Percentiles rank a stretch among this genome's conserved stretches.
Conservation (phyloP, 2,113 vertebrate species). For the Lanius collurio region DNA sequence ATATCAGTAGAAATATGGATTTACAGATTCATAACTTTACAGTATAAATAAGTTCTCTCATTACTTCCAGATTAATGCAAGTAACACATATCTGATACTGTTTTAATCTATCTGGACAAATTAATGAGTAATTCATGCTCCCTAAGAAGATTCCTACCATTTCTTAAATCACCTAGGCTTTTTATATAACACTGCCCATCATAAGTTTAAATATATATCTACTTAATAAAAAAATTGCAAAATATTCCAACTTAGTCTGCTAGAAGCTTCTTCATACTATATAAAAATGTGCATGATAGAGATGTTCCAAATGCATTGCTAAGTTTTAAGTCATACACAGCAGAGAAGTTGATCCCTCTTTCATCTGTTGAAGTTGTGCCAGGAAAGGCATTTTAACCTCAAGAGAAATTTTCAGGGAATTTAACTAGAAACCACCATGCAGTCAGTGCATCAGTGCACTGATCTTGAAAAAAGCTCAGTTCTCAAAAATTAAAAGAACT, state of each 20-base stretch:
- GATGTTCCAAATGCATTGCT: not conserved
- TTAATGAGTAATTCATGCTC: not conserved
- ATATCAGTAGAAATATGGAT: constrained; percentile 65
- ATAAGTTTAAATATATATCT: not conserved
- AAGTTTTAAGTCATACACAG: not conserved
- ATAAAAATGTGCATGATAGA: not conserved
- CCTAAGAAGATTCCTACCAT: not conserved
- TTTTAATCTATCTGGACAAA: not conserved
- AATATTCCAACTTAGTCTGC: not conserved
- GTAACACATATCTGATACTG: not conserved
- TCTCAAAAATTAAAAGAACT: not conserved
- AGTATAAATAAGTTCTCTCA: not conserved
- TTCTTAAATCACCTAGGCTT: not conserved
- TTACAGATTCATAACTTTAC: constrained; percentile 36
- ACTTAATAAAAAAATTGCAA: not conserved
- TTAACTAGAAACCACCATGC: not conserved
- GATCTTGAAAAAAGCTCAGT: not conserved
- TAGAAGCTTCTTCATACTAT: not conserved
- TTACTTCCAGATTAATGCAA: not conserved
- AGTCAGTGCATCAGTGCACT: not conserved
- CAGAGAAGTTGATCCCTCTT: not conserved
- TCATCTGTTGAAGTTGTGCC: not conserved
- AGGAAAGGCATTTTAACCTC: not conserved
- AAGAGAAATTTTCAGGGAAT: not conserved
- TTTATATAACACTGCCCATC: not conserved